Conservation (phyloP, 2,888 invertebrate genomes). For the Elegia similella region DNA sequence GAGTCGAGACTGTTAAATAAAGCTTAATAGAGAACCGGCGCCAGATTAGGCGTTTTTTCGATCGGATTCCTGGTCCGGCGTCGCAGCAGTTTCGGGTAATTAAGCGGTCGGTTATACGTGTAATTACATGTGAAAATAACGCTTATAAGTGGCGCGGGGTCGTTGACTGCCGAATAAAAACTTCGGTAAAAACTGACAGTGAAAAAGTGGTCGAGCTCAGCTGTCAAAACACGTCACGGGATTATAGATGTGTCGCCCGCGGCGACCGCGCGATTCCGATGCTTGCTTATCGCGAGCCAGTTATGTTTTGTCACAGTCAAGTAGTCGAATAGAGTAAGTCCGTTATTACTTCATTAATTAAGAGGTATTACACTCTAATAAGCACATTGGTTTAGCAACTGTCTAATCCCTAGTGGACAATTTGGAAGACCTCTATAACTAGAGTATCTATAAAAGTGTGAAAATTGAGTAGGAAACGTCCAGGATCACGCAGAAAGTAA, state of each 20-base stretch:
- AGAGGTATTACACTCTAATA: neutral
- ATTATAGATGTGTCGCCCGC: conserved; percentile 72
- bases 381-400: too few species aligned
- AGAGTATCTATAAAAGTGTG: too few species aligned
- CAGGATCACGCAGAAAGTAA: too few species aligned
- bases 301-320: conserved; percentile 9
- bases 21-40: conserved; percentile 60
- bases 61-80: conserved; percentile 49
- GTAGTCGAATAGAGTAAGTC: neutral
- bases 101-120: conserved; percentile 67
- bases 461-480: too few species aligned
- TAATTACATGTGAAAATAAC: conserved; percentile 73
- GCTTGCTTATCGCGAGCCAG: conserved; percentile 45
- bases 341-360: neutral
- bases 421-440: too few species aligned
- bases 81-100: conserved; percentile 69
- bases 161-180: conserved; percentile 54
- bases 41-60: conserved; percentile 57
- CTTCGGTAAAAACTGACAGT: conserved; percentile 50
- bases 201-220: conserved; percentile 53
- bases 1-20: conserved; percentile 53
- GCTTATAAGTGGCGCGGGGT: conserved; percentile 52
- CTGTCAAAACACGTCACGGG: conserved; percentile 77
- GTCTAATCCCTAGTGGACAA: too few species aligned
- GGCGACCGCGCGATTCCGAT: conserved; percentile 48